phyloP scores from a whole-genome alignment of 2,797 vertebrate genomes.

The Sylvia borin region DNA sequence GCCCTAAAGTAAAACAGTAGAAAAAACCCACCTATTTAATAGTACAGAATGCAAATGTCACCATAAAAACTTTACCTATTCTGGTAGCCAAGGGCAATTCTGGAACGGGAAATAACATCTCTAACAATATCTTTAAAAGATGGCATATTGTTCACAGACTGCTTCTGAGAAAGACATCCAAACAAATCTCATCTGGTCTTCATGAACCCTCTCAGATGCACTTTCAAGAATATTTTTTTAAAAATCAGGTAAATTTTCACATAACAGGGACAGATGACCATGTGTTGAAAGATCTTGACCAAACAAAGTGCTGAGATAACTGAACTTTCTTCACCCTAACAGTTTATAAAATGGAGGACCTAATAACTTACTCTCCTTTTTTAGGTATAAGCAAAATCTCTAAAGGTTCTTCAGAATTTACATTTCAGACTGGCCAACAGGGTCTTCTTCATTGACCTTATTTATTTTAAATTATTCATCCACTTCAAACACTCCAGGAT shows the following conservation, averaged over 20 bases:
- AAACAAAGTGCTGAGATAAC: neutral
- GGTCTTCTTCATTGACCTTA: conserved; percentile 30
- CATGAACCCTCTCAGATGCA: neutral
- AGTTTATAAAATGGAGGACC: neutral
- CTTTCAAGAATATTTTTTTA: neutral
- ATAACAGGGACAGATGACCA: neutral
- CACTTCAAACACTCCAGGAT: conserved; percentile 18
- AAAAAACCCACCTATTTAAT: conserved; percentile 6
- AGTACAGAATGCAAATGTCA: conserved; percentile 10
- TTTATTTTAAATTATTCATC: conserved; percentile 52
- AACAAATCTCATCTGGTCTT: conserved; percentile 11
- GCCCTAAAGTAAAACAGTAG: conserved; percentile 27
- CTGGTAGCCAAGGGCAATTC: neutral
- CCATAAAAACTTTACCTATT: conserved; percentile 21
- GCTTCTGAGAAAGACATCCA: conserved; percentile 28
- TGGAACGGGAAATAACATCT: neutral
- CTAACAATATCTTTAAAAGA: conserved; percentile 10
- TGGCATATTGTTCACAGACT: neutral
- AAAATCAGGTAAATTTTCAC: conserved; percentile 6
- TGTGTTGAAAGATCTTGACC: neutral
- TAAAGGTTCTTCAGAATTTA: conserved; percentile 25
- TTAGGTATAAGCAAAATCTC: neutral
- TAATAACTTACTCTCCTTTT: neutral
- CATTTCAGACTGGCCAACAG: conserved; percentile 3
- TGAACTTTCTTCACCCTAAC: neutral